These are phyloP conservation scores for Micromys minutus DNA, from an alignment of 2,113 vertebrate species.

Conservation along the genomic window DNA sequence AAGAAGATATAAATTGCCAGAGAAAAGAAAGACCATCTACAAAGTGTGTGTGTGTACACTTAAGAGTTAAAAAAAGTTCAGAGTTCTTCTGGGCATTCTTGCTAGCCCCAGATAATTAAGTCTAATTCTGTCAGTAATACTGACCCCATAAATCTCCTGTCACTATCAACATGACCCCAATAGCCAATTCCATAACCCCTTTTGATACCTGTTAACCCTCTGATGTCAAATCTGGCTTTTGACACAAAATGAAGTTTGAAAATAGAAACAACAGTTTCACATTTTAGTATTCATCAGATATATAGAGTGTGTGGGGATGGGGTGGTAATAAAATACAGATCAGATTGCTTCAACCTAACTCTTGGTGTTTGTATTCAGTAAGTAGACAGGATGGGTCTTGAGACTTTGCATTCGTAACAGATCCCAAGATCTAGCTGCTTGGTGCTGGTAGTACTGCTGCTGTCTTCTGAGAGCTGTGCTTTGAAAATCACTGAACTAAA, in stretches of 20 bases:
- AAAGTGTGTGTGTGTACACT: too few species aligned
- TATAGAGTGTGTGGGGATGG: not conserved
- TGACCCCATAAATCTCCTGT: too few species aligned
- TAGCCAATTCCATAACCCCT: too few species aligned
- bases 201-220: too few species aligned
- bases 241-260: not conserved
- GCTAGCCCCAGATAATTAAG: too few species aligned
- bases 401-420: constrained; percentile 37
- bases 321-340: not conserved
- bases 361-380: not conserved
- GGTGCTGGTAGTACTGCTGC: not conserved
- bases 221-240: too few species aligned
- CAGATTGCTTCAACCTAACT: not conserved
- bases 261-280: constrained; percentile 33
- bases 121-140: too few species aligned
- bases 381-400: not conserved
- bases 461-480: not conserved
- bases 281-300: not conserved
- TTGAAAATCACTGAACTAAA: constrained; percentile 38
- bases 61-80: too few species aligned
- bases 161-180: too few species aligned
- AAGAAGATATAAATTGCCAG: too few species aligned
- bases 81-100: too few species aligned
- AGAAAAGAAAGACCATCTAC: too few species aligned
- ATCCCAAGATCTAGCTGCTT: not conserved